These are phyloP conservation scores for Andrena marginata DNA, from an alignment of 2,888 invertebrate genomes.

Conservation along the genomic window DNA sequence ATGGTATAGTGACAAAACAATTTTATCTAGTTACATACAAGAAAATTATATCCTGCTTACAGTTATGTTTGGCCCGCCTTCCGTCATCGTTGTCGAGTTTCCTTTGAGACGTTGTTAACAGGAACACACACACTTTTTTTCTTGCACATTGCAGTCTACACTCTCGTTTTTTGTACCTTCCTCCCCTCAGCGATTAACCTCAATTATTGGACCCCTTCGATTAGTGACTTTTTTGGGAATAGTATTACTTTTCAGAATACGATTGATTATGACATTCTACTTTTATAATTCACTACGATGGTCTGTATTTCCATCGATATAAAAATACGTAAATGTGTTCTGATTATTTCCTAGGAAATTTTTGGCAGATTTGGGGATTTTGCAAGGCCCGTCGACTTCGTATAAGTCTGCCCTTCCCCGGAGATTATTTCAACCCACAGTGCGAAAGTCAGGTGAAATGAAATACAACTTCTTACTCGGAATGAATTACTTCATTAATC, in stretches of 20 bases:
- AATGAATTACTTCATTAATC: slow-evolving; percentile 54
- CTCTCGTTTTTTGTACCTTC: slow-evolving; percentile 27
- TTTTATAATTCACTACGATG: neutral
- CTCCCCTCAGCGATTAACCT: neutral
- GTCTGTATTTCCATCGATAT: neutral
- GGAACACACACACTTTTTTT: slow-evolving; percentile 49
- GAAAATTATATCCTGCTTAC: slow-evolving; percentile 38
- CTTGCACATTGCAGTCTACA: slow-evolving; percentile 54
- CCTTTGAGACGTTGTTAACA: slow-evolving; percentile 36
- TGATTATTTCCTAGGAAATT: neutral
- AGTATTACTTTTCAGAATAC: neutral
- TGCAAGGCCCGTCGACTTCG: neutral
- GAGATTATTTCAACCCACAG: slow-evolving; percentile 37
- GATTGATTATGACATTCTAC: neutral
- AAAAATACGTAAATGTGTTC: neutral
- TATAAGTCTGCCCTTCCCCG: slow-evolving; percentile 17
- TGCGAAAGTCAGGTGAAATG: slow-evolving; percentile 38
- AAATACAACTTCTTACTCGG: slow-evolving; percentile 51
- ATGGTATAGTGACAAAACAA: neutral
- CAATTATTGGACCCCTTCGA: neutral
- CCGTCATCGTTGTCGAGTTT: slow-evolving; percentile 54
- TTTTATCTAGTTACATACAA: neutral
- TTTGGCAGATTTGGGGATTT: neutral
- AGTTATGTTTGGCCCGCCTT: slow-evolving; percentile 53
- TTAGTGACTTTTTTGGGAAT: slow-evolving; percentile 16